These are phyloP conservation scores for Epirrhoe tristata DNA, from an alignment of 2,888 invertebrate species.

Conservation along the genomic window DNA sequence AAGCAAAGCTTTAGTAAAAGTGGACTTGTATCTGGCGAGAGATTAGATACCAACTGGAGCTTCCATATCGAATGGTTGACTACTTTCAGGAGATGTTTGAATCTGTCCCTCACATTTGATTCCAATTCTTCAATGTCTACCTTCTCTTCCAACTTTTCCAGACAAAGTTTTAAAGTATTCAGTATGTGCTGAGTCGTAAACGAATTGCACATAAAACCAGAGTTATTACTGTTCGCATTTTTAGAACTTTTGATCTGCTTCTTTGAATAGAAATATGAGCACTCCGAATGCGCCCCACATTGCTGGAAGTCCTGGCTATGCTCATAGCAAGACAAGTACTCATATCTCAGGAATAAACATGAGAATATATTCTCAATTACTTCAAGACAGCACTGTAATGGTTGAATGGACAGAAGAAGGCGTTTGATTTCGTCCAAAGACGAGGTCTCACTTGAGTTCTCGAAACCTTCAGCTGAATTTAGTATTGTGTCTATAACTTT, in stretches of 20 bases:
- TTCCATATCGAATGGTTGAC: conserved; percentile 90
- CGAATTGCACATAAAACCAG: conserved; percentile 86
- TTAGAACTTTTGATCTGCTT: conserved; percentile 64
- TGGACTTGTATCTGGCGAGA: conserved; percentile 78
- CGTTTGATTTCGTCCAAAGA: conserved; percentile 79
- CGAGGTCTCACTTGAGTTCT: conserved; percentile 68
- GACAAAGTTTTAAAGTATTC: conserved; percentile 82
- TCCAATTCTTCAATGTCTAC: conserved; percentile 59
- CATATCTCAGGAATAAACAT: conserved; percentile 88
- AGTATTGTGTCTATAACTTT: conserved; percentile 80
- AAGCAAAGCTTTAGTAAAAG: conserved; percentile 73
- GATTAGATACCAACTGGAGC: conserved; percentile 87
- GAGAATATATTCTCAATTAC: conserved; percentile 90
- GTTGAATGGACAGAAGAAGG: conserved; percentile 77
- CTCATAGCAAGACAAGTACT: conserved; percentile 85
- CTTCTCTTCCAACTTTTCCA: conserved; percentile 78
- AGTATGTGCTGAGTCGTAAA: conserved; percentile 86
- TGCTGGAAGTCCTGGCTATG: conserved; percentile 72
- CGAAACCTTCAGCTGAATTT: conserved; percentile 65
- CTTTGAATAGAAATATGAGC: conserved; percentile 80
- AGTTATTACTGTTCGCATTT: conserved; percentile 58
- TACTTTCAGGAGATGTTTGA: conserved; percentile 74
- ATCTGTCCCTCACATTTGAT: conserved; percentile 53
- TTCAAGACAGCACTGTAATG: conserved; percentile 83
- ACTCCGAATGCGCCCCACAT: conserved; percentile 78